These are phyloP conservation scores for Bos javanicus DNA, from an alignment of 2,113 vertebrate species.

Conservation along the genomic window DNA sequence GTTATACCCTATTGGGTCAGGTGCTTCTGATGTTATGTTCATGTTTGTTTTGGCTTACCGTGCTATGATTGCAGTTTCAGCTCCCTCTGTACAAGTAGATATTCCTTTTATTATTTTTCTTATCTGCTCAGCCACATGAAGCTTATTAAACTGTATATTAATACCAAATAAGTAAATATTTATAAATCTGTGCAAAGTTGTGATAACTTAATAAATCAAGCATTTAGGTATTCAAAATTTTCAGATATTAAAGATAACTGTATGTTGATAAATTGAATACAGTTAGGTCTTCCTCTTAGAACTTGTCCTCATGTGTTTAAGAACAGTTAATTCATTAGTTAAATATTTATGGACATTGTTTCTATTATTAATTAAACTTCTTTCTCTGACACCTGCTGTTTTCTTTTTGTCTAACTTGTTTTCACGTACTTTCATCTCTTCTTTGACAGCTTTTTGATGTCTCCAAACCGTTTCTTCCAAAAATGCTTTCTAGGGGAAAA, in stretches of 20 bases:
- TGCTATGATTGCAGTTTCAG: background rate
- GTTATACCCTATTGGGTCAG: background rate
- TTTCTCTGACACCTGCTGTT: background rate
- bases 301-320: background rate
- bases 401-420: background rate
- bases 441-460: background rate
- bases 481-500: background rate
- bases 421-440: background rate
- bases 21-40: background rate
- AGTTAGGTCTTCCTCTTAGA: background rate
- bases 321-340: slow-evolving; percentile 1
- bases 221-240: background rate
- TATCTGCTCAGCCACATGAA: background rate
- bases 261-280: background rate
- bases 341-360: background rate
- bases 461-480: slow-evolving; percentile 23
- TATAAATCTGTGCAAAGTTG: background rate
- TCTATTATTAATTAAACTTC: background rate
- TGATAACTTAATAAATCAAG: slow-evolving; percentile 8
- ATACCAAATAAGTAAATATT: slow-evolving; percentile 32
- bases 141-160: slow-evolving; percentile 14
- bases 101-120: slow-evolving; percentile 39
- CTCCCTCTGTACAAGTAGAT: background rate
- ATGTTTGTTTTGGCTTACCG: background rate
- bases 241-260: background rate